These are phyloP conservation scores for Aplidium turbinatum DNA, from an alignment of 23 tunicate species.

Conservation along the genomic window DNA sequence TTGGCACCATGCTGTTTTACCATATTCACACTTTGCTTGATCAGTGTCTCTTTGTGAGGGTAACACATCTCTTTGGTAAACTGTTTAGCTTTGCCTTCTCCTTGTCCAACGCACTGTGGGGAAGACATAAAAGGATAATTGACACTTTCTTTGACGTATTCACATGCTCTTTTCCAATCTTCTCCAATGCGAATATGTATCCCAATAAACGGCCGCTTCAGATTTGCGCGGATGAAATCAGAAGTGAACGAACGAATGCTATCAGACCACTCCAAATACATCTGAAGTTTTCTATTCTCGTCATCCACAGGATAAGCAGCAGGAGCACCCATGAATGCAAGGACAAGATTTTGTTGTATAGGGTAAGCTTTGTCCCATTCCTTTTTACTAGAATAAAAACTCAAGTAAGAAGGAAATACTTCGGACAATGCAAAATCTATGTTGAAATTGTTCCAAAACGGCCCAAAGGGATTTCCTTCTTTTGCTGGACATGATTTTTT, in stretches of 20 bases:
- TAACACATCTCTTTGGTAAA: constrained; percentile 88
- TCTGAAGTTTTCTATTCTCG: constrained; percentile 56
- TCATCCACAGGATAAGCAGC: constrained; percentile 65
- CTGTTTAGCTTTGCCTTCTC: neutral
- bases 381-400: constrained; percentile 26
- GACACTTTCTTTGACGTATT: constrained; percentile 41
- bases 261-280: constrained; percentile 66
- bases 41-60: constrained; percentile 38
- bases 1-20: constrained; percentile 19
- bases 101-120: constrained; percentile 78
- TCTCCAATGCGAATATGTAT: constrained; percentile 84
- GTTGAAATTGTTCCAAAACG: constrained; percentile 83
- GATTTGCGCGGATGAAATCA: constrained; percentile 35
- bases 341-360: constrained; percentile 30
- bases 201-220: constrained; percentile 66
- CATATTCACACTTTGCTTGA: constrained; percentile 33
- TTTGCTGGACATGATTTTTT: constrained; percentile 79
- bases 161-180: constrained; percentile 89
- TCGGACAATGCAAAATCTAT: constrained; percentile 59
- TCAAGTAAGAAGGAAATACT: constrained; percentile 30
- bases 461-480: constrained; percentile 85
- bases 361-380: constrained; percentile 72
- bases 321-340: constrained; percentile 94
- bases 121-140: constrained; percentile 82
- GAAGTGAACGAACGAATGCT: constrained; percentile 21